These are phyloP conservation scores for Ferdinandea cuprea DNA, from an alignment of 2,888 invertebrate genomes.

Conservation along the genomic window DNA sequence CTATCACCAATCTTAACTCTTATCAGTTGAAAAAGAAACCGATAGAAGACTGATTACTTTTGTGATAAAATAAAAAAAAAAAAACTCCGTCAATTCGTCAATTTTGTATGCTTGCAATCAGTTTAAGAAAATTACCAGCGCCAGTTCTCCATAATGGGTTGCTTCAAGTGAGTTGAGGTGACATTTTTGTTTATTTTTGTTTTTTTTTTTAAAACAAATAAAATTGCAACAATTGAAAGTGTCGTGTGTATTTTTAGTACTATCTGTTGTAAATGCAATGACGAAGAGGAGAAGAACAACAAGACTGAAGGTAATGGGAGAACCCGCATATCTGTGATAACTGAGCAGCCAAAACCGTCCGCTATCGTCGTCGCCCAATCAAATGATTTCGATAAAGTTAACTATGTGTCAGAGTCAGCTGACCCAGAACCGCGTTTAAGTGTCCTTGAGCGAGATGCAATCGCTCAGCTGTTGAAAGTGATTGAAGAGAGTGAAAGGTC, in stretches of 20 bases:
- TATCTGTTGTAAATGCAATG: constrained; percentile 19
- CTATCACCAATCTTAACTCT: background rate
- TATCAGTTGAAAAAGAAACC: background rate
- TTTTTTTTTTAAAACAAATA: background rate
- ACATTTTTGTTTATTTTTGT: background rate
- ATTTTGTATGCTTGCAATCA: background rate
- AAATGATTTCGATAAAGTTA: background rate
- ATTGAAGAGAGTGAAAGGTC: constrained; percentile 8
- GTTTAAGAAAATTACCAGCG: background rate
- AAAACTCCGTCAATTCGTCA: background rate
- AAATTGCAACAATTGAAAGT: background rate
- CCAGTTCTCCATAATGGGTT: constrained; percentile 13
- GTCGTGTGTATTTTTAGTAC: constrained; percentile 16
- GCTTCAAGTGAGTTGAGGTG: constrained; percentile 30
- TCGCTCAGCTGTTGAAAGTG: constrained; percentile 2
- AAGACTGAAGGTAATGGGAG: background rate
- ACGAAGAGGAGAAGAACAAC: background rate
- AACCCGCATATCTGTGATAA: background rate
- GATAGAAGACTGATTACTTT: constrained; percentile 2
- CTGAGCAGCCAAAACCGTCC: background rate
- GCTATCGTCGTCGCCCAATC: too few species aligned
- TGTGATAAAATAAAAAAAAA: too few species aligned
- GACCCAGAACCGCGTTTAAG: constrained; percentile 13
- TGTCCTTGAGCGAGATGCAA: constrained; percentile 20
- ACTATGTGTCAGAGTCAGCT: background rate